Evolutionary conservation across 92 coral and sea anemone species (phyloP), one percentile per base, ranked within the genome.

Genomic region (Zoanthus gigantus): DNA sequence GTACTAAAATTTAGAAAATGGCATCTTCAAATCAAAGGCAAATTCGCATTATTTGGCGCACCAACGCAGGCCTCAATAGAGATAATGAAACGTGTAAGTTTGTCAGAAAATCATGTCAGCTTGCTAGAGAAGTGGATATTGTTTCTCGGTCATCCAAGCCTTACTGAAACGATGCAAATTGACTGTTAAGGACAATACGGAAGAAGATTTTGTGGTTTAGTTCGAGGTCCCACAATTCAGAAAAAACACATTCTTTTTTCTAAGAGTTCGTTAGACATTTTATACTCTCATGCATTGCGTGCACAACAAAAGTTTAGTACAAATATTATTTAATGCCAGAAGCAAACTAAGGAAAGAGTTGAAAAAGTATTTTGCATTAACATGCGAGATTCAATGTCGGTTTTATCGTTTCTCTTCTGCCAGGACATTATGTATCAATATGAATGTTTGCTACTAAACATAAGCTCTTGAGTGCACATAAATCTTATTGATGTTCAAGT

Each of bases 21-120:
- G 47, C 46, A 45, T 81, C 85, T 66, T 53, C 63, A 32, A 81
- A 30, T 46, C 46, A 66, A 28, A 81, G 14, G 60, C 85, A 81
- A 81, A 74, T 66, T 46, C 85, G 85, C 4, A 73, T 81, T 81
- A 34, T 81, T 81, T 81, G 85, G 85, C 85, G 85, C 47, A 81
- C 85, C 0, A 81, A 81, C 53, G 85, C 74, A n/a, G 75, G 74
- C 67, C 73, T 81, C 60, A 47, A 48, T 45, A 37, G 18, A 46
- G 75, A 17, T 45, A n/a, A 13, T 13, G 76, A 81, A 52, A 81
- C 85, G 45, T 50, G 85, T 81, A 81, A 81, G 85, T 80, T 81
- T 81, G 2, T 37, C 28, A 30, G 0, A 28, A 57, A 66, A 47
- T 47, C 37, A n/a, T 6, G 74, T 65, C 44, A 23, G 44, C 74